Base-by-base conservation (phyloP, 2,888 invertebrate species). In the Drosophila maculinotata region DNA sequence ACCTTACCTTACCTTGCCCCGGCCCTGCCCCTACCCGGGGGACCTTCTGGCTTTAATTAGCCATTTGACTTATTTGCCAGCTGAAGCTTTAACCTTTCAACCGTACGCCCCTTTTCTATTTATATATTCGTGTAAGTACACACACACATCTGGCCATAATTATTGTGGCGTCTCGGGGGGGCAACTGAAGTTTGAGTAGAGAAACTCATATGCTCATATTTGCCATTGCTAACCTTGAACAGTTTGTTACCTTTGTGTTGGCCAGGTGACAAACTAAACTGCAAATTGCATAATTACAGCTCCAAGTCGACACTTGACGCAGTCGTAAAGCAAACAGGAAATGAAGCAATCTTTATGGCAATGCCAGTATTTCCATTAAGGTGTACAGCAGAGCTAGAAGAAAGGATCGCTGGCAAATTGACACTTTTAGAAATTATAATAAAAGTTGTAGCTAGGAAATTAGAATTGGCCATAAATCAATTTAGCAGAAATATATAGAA, bases 141-240 rank as follows among this genome's bases (percentile, higher is more conserved):
- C 23, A 33, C 10, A 23, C 20, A 7, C 20, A n/a, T 6, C 2
- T 28, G 39, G 17, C 38, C 51, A 60, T 80, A 76, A 80, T 80
- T 80, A 76, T 77, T 80, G 62, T 80, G 63, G 51, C 42, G 56
- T 65, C 80, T 67, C 68, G 30, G 44, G 76, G 44, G 75, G 39
- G 35, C 41, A 6, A n/a, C 38, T 38, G n/a, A n/a, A 10, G 14
- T 9, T 45, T 28, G 23, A 31, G 38, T 28, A 17, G n/a, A 17
- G 56, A 63, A 68, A 63, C 83, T 69, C 65, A 63, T 63, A 53
- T 58, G 31, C 30, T 56, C 54, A 69, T 72, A 76, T 86, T 80
- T 80, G 80, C 80, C 48, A 36, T 57, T 51, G 39, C 70, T 85
- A 78, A 78, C 81, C 81, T 82, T 82, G 87, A 75, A 75, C 79